These are phyloP conservation scores for Mormoops blainvillei DNA, from an alignment of 2,113 vertebrate species.

Conservation along the genomic window DNA sequence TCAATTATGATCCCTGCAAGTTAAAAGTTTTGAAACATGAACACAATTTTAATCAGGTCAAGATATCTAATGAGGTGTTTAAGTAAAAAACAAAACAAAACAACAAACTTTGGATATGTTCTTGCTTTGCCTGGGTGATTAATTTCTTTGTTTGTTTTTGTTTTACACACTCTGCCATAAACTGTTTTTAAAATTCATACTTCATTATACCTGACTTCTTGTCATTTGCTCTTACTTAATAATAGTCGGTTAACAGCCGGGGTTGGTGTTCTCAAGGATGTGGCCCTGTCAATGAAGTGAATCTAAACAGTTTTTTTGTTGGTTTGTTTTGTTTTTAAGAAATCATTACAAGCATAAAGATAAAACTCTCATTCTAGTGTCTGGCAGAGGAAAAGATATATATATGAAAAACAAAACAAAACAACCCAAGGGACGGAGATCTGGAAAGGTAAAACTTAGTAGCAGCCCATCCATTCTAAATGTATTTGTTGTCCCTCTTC, in stretches of 20 bases:
- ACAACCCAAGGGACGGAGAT: neutral
- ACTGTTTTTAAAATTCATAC: conserved; percentile 73
- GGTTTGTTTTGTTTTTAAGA: neutral
- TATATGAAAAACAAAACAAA: neutral
- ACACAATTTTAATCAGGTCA: conserved; percentile 43
- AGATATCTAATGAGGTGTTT: neutral
- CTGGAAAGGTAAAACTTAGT: neutral
- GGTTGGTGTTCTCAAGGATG: conserved; percentile 84
- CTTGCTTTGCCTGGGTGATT: conserved; percentile 60
- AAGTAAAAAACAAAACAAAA: conserved; percentile 30
- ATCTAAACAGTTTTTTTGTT: conserved; percentile 42
- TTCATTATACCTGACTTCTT: conserved; percentile 81
- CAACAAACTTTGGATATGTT: conserved; percentile 65
- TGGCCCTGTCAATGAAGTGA: conserved; percentile 54
- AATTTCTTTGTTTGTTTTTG: conserved; percentile 77
- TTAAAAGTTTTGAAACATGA: conserved; percentile 29
- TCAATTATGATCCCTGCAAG: neutral
- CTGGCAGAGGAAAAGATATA: neutral
- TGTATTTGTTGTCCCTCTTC: neutral
- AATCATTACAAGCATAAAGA: conserved; percentile 58
- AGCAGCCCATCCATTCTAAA: neutral
- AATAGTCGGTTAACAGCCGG: conserved; percentile 71
- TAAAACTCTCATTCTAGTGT: conserved; percentile 11
- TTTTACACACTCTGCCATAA: conserved; percentile 80
- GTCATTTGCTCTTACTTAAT: conserved; percentile 73